Conservation (phyloP, 1,140 invertebrate species). For the Paraescarpia echinospica region DNA sequence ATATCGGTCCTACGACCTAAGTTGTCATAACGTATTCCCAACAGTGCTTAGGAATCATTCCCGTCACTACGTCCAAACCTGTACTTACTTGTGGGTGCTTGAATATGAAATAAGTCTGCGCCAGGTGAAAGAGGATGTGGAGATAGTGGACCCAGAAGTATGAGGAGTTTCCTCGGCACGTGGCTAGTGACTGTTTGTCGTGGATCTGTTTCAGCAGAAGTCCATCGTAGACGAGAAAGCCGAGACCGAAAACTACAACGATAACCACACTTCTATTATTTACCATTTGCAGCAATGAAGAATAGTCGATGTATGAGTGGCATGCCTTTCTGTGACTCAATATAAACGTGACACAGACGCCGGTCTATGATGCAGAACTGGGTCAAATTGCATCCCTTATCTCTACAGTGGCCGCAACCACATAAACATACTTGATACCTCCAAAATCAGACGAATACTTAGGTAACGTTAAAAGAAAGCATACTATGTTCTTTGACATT, state of each 20-base stretch:
- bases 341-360: no score
- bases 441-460: no score
- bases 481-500: no score
- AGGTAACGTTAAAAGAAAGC: no score
- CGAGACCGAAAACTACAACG: slow-evolving; percentile 39
- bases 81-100: slow-evolving; percentile 25
- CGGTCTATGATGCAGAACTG: no score
- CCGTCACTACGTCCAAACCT: background rate
- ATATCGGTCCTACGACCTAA: no score
- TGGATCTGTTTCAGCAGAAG: slow-evolving; percentile 28
- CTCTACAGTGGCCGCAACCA: no score
- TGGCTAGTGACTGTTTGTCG: background rate
- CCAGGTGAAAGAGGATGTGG: slow-evolving; percentile 23
- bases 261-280: background rate
- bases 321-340: no score
- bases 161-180: slow-evolving; percentile 47
- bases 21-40: background rate
- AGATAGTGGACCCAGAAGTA: slow-evolving; percentile 25
- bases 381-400: no score
- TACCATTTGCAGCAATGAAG: background rate
- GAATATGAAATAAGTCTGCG: slow-evolving; percentile 30
- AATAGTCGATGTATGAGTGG: background rate
- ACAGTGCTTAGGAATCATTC: background rate
- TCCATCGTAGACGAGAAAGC: slow-evolving; percentile 48
- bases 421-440: no score